Evolutionary conservation across 2,888 invertebrate species (phyloP), one percentile per base, ranked within the genome.

Genomic region (Laspeyria flexula): DNA sequence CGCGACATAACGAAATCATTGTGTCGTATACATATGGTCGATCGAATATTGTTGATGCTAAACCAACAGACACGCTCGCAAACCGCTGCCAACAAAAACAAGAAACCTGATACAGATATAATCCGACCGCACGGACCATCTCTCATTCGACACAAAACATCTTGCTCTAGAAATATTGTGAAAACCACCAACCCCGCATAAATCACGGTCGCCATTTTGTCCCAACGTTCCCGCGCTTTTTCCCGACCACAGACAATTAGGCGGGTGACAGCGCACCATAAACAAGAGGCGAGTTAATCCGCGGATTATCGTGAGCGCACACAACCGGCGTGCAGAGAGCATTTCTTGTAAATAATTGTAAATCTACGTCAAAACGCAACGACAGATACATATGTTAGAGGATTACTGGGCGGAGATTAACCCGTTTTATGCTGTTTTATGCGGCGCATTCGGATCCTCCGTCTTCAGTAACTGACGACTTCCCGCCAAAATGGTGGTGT

Each of bases 281-380:
- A 91, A 92, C 90, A 90, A 85, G 82, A 71, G 65, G 69, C 69
- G 68, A 66, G 79, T 69, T 92, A 88, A 91, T 87, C 91, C 84
- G 72, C 75, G 83, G 90, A 82, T 90, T 88, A 90, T 75, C 67
- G 71, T 78, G 88, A 88, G 80, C 78, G 75, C 83, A 84, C 85
- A 81, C 90, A 85, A 78, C 83, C 86, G 83, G 86, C 75, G 83
- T 71, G 80, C 77, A 71, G 71, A 70, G 71, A 71, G 79, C 67
- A 74, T 81, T 86, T 83, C 87, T 81, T 79, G 85, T 89, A 91
- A 92, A 93, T 92, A 92, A 91, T 88, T 90, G 92, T 93, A 92
- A 93, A 93, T 93, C 93, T 90, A 84, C 76, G 92, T 93, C 93
- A 90, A 90, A 90, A 90, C 84, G 81, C 80, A 86, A 84, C 83